These are phyloP conservation scores for Lissonota sp. DNA, from an alignment of 2,888 invertebrate species.

Conservation along the genomic window DNA sequence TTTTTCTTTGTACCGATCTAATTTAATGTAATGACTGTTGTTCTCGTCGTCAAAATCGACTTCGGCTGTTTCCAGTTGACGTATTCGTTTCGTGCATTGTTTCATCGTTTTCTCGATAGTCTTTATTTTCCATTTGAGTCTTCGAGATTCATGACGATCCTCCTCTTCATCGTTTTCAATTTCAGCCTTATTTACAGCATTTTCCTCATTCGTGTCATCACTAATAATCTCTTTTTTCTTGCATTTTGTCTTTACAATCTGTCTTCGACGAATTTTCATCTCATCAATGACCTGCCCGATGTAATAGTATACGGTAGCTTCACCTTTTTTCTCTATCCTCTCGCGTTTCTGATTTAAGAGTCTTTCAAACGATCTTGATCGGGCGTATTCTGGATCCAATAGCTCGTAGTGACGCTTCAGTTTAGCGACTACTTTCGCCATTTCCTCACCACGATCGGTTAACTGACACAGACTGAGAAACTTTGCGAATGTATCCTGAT, in stretches of 20 bases:
- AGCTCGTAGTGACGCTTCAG: conserved; percentile 75
- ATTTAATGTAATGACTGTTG: conserved; percentile 89
- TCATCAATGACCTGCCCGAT: conserved; percentile 69
- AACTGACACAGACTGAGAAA: conserved; percentile 75
- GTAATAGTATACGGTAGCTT: conserved; percentile 35
- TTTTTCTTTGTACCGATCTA: conserved; percentile 88
- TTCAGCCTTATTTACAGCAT: background rate
- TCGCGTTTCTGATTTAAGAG: conserved; percentile 72
- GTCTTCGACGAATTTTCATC: conserved; percentile 70
- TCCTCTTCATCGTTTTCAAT: conserved; percentile 35
- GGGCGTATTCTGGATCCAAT: conserved; percentile 68
- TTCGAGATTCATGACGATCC: conserved; percentile 17
- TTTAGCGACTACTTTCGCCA: conserved; percentile 74
- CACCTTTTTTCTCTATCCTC: conserved; percentile 57
- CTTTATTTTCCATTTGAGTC: conserved; percentile 54
- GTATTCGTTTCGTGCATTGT: conserved; percentile 88
- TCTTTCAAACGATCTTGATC: conserved; percentile 69
- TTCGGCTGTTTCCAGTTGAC: conserved; percentile 88
- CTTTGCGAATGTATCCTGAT: conserved; percentile 73
- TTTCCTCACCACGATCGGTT: conserved; percentile 70
- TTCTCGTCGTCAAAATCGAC: conserved; percentile 91
- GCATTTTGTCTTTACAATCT: background rate
- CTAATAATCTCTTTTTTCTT: background rate
- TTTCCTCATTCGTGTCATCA: conserved; percentile 13
- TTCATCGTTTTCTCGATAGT: conserved; percentile 86